Base-by-base conservation (phyloP, 2,113 vertebrate genomes). In the Uria aalge region DNA sequence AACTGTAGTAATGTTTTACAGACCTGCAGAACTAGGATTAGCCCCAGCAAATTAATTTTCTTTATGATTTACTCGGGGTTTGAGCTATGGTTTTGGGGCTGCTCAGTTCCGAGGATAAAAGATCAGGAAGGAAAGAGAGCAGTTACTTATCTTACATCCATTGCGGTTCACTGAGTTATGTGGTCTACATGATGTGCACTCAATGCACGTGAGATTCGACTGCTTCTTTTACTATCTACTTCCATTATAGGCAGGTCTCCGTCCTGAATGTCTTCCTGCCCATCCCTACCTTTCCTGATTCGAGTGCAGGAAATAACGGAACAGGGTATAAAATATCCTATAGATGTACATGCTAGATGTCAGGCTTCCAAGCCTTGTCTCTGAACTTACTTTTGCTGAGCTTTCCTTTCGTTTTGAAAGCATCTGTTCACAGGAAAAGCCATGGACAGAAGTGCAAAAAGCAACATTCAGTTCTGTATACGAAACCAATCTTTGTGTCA, bases 61-160 rank as follows among this genome's bases (percentile, higher is more conserved):
- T 71, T 88, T 77, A 93, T 74, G 1, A 45, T 86, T 92, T 97
- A 95, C 60, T 85, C 1, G 6, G n/a, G 34, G 94, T 76, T 78
- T 89, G 77, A 89, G 60, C 43, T 50, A 92, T 74, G 60, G 73
- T 34, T 72, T 91, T 76, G 19, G 52, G 41, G 45, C 56, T 94
- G 90, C 84, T 91, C 57, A 60, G 0, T 94, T 87, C 88, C 2
- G 15, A 95, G 86, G 85, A 94, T 92, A 81, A 94, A 92, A 82
- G 64, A 89, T 53, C 82, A 96, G 96, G 92, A 95, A 97, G 91
- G 92, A 96, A 95, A 91, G 89, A 82, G 66, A 94, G n/a, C 27
- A 89, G 94, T 76, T 96, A 87, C 47, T 96, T 87, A 81, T 77
- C 82, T 77, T 38, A 13, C 48, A 89, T 71, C 34, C 69, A 59